Percentiles rank a stretch among this genome's conserved stretches.
Evolutionary conservation across 1,140 invertebrate genomes (phyloP).

Genomic region (Chironomus tepperi): DNA sequence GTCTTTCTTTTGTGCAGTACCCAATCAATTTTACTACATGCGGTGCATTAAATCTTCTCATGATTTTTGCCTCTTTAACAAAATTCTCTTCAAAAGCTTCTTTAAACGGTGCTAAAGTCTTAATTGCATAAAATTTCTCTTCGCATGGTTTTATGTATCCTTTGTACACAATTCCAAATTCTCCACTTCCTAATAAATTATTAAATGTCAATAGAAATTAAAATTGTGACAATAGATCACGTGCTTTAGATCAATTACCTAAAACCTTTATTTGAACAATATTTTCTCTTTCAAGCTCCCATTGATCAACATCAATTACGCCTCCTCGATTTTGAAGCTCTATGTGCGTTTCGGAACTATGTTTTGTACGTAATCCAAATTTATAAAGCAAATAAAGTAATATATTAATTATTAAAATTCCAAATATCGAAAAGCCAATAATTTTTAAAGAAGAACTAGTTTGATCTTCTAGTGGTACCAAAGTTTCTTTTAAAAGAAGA

Average conservation of each 20-base stretch:
- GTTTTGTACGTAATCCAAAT: too few species aligned
- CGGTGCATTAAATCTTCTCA: conserved; percentile 28
- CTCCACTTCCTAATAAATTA: background rate
- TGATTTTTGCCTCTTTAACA: background rate
- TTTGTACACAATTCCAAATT: background rate
- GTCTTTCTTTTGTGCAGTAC: conserved; percentile 56
- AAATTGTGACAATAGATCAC: too few species aligned
- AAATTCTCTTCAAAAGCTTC: background rate
- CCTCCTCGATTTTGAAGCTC: too few species aligned
- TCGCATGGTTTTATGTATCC: background rate
- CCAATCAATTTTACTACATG: conserved; percentile 65
- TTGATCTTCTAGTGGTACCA: too few species aligned
- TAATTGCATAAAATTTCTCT: background rate
- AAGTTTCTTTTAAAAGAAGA: too few species aligned
- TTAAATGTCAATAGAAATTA: background rate
- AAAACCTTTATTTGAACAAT: background rate
- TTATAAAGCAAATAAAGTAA: too few species aligned
- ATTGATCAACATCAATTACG: background rate
- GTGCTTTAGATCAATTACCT: background rate
- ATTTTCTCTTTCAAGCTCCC: background rate
- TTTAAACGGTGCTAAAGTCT: conserved; percentile 27
- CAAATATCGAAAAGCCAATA: too few species aligned
- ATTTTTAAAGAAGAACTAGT: too few species aligned
- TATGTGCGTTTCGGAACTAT: too few species aligned
- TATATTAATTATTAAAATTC: too few species aligned